Conservation (phyloP, 1,140 invertebrate species). For the Teleopsis dalmanni region DNA sequence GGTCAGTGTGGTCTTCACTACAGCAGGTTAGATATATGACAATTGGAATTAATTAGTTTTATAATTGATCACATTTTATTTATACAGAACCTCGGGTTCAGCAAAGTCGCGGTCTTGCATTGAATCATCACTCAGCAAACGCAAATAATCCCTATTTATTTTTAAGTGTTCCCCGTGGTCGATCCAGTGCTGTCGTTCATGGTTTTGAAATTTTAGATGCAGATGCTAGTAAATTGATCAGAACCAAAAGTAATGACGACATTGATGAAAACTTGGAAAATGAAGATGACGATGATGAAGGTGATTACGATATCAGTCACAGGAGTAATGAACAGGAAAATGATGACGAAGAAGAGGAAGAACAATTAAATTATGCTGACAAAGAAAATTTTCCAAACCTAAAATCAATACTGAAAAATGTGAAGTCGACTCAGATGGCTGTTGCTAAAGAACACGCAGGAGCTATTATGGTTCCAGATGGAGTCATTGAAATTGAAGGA, state of each 20-base stretch:
- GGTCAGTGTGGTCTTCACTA: no score
- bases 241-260: conserved; percentile 26
- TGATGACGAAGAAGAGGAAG: conserved; percentile 8
- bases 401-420: conserved; percentile 21
- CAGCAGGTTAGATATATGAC: no score
- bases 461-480: conserved; percentile 39
- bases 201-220: conserved; percentile 14
- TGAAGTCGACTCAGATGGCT: conserved; percentile 32
- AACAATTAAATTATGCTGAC: conserved; percentile 16
- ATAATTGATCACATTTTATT: neutral
- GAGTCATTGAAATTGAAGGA: conserved; percentile 38
- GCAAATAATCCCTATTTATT: conserved; percentile 4
- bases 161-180: conserved; percentile 1
- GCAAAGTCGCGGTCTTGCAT: neutral
- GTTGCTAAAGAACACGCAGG: conserved; percentile 34
- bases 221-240: conserved; percentile 24
- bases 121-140: no score
- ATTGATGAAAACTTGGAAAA: neutral
- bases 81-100: neutral
- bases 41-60: no score
- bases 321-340: neutral
- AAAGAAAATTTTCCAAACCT: conserved; percentile 15
- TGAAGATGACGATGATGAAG: conserved; percentile 13
- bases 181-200: neutral
- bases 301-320: conserved; percentile 9